These are phyloP conservation scores for Bradysia coprophila DNA, from an alignment of 1,140 invertebrate species.

Conservation along the genomic window DNA sequence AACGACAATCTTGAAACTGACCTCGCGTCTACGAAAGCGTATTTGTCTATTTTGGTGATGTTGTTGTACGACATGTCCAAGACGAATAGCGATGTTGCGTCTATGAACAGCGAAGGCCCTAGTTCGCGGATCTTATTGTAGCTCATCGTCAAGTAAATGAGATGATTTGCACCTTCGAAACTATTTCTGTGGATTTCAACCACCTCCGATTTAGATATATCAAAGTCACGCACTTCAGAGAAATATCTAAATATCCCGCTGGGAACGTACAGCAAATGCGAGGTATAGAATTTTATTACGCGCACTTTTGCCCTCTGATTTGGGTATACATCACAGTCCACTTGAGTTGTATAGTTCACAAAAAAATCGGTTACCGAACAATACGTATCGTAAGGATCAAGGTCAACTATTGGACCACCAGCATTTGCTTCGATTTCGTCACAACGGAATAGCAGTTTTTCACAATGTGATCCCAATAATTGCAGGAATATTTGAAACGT, in stretches of 20 bases:
- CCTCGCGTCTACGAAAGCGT: slow-evolving; percentile 15
- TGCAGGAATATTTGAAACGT: no score
- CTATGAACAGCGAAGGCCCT: slow-evolving; percentile 17
- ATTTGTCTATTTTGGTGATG: slow-evolving; percentile 12
- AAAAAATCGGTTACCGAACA: slow-evolving; percentile 19
- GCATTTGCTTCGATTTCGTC: slow-evolving; percentile 19
- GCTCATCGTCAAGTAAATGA: slow-evolving; percentile 15
- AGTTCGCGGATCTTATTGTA: slow-evolving; percentile 18
- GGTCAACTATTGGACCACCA: slow-evolving; percentile 10
- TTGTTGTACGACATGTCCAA: slow-evolving; percentile 17
- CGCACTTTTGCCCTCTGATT: slow-evolving; percentile 14
- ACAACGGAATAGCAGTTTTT: slow-evolving; percentile 14
- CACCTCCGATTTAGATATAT: slow-evolving; percentile 17
- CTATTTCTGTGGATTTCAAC: slow-evolving; percentile 16
- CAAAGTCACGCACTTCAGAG: slow-evolving; percentile 13
- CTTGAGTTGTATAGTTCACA: slow-evolving; percentile 17
- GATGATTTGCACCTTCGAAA: slow-evolving; percentile 14
- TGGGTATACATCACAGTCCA: slow-evolving; percentile 9
- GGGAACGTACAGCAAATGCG: slow-evolving; percentile 16
- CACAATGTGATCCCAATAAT: no score
- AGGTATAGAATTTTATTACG: slow-evolving; percentile 23
- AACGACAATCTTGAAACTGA: slow-evolving; percentile 13
- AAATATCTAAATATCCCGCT: slow-evolving; percentile 19
- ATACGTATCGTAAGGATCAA: slow-evolving; percentile 13
- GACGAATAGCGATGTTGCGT: slow-evolving; percentile 14